phyloP scores from a whole-genome alignment of 2,797 vertebrate genomes.

The Moxostoma hubbsi region DNA sequence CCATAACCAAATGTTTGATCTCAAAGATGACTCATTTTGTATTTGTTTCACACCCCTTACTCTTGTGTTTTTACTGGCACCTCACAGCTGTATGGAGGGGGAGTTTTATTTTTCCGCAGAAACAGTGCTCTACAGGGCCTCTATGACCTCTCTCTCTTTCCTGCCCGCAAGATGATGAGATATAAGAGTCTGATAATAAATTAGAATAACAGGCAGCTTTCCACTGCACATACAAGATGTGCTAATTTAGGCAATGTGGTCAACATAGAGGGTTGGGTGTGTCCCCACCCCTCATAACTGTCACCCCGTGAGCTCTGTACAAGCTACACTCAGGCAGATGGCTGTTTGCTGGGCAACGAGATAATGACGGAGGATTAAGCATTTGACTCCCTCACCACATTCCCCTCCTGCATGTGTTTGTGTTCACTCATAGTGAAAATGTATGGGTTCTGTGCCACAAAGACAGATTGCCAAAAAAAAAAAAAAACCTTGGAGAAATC shows the following conservation, averaged over 20 bases:
- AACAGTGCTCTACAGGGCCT: constrained; percentile 16
- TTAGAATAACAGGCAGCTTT: constrained; percentile 50
- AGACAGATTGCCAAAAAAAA: constrained; percentile 70
- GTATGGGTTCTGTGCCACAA: constrained; percentile 72
- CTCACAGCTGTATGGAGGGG: constrained; percentile 58
- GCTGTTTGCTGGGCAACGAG: constrained; percentile 71
- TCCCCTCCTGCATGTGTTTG: constrained; percentile 75
- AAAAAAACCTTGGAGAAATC: constrained; percentile 67
- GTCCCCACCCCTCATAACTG: constrained; percentile 70
- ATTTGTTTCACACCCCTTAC: constrained; percentile 63
- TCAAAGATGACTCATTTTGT: constrained; percentile 66
- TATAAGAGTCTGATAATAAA: constrained; percentile 63
- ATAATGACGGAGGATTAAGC: constrained; percentile 81
- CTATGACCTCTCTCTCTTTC: constrained; percentile 45
- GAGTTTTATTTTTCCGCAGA: constrained; percentile 57
- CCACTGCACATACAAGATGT: constrained; percentile 56
- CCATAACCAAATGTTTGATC: constrained; percentile 49
- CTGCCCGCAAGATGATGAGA: constrained; percentile 56
- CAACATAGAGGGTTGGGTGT: constrained; percentile 67
- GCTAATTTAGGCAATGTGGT: constrained; percentile 70
- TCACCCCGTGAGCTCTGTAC: constrained; percentile 61
- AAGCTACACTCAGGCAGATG: constrained; percentile 75
- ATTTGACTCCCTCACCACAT: constrained; percentile 72
- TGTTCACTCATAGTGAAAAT: constrained; percentile 73
- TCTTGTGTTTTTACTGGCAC: constrained; percentile 53